A percentile compares a stretch with the other conserved stretches of the same genome.
Evolutionary conservation across 2,113 vertebrate species (phyloP).

Genomic region (Xiphias gladius): DNA sequence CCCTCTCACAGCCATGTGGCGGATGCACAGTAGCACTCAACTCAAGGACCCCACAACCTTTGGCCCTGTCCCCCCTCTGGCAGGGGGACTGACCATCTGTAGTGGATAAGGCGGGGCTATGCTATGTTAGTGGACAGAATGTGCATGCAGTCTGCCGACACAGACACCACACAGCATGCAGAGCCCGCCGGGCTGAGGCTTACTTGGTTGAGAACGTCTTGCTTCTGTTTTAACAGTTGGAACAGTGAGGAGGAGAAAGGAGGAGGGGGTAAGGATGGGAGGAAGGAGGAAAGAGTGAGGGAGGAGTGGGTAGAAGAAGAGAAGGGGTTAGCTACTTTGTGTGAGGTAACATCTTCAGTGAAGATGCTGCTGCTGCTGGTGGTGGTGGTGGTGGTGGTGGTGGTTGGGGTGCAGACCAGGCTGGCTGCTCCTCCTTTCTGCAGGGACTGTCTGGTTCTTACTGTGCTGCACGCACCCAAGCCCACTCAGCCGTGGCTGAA

Average conservation of each 20-base stretch:
- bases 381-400: neutral
- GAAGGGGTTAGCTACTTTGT: constrained; percentile 53
- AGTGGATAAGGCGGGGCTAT: constrained; percentile 38
- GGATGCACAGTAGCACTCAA: constrained; percentile 31
- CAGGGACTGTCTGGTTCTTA: neutral
- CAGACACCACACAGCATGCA: constrained; percentile 84
- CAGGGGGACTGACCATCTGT: constrained; percentile 55
- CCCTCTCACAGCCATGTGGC: constrained; percentile 38
- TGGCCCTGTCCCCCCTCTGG: constrained; percentile 35
- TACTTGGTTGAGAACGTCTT: constrained; percentile 90
- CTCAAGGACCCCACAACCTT: constrained; percentile 32
- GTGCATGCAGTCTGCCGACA: constrained; percentile 80
- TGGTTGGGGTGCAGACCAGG: neutral
- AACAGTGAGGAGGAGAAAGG: constrained; percentile 33
- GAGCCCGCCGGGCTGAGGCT: constrained; percentile 74
- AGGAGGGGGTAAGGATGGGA: constrained; percentile 12
- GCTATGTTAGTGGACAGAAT: constrained; percentile 65
- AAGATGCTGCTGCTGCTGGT: neutral
- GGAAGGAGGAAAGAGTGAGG: constrained; percentile 28
- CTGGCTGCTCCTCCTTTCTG: neutral
- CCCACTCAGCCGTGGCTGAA: too few relatives aligned
- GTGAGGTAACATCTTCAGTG: neutral
- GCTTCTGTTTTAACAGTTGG: constrained; percentile 84
- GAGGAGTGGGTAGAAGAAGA: constrained; percentile 59
- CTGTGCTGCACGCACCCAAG: neutral